Percentiles rank a stretch among this genome's conserved stretches.
These are phyloP conservation scores for Itoplectis maculator DNA, from an alignment of 2,888 invertebrate genomes.

Conservation along the genomic window DNA sequence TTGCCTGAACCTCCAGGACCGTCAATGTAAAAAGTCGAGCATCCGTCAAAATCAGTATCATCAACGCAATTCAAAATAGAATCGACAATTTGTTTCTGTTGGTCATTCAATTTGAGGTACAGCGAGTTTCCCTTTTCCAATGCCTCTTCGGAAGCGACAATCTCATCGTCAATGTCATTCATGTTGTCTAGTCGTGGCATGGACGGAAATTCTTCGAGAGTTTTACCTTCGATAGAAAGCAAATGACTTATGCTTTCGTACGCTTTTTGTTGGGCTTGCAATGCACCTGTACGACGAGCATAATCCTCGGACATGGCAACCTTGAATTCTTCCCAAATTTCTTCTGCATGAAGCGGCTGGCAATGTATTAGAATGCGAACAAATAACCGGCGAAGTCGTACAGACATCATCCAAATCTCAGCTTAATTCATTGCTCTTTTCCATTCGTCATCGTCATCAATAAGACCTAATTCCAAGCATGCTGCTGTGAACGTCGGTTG, in stretches of 20 bases:
- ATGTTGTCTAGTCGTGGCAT: constrained; percentile 32
- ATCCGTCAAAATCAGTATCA: not conserved
- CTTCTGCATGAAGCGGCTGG: constrained; percentile 39
- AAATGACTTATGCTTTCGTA: constrained; percentile 25
- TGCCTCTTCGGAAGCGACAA: not conserved
- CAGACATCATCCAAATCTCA: constrained; percentile 66
- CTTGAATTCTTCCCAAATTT: constrained; percentile 71
- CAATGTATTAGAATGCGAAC: constrained; percentile 31
- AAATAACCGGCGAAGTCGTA: constrained; percentile 2
- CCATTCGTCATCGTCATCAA: constrained; percentile 71
- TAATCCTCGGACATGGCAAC: constrained; percentile 63
- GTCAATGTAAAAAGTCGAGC: not conserved
- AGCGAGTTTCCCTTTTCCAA: constrained; percentile 26
- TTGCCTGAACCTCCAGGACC: constrained; percentile 4
- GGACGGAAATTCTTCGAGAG: constrained; percentile 20
- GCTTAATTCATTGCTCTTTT: constrained; percentile 54
- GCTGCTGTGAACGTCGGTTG: constrained; percentile 43
- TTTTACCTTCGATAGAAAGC: constrained; percentile 35
- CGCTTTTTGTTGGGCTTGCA: constrained; percentile 24
- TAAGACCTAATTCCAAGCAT: constrained; percentile 71
- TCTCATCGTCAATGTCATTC: not conserved
- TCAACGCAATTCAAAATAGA: constrained; percentile 25
- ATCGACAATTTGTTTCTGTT: constrained; percentile 62
- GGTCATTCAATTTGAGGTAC: constrained; percentile 51
- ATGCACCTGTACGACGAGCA: not conserved